Conservation (phyloP, 2,113 vertebrate genomes). For the Callopanchax toddi region DNA sequence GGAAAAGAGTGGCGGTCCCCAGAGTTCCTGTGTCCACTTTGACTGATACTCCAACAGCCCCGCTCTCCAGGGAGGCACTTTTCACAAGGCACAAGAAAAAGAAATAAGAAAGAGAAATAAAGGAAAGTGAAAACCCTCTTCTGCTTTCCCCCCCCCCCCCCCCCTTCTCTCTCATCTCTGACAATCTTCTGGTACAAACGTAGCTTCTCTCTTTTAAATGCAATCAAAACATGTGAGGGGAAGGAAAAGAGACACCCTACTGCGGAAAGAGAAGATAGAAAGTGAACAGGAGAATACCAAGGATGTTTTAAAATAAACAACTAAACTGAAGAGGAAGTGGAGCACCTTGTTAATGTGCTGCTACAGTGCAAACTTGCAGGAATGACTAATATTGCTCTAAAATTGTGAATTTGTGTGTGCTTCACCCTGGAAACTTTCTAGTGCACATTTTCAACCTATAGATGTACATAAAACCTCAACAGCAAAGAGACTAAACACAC, state of each 20-base stretch:
- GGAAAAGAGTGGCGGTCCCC: slow-evolving; percentile 48
- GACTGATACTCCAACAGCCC: slow-evolving; percentile 53
- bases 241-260: slow-evolving; percentile 39
- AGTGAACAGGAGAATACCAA: slow-evolving; percentile 20
- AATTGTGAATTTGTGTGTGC: slow-evolving; percentile 20
- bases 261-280: slow-evolving; percentile 34
- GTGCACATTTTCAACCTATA: slow-evolving; percentile 5
- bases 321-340: slow-evolving; percentile 34
- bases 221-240: slow-evolving; percentile 45
- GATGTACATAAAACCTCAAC: not conserved
- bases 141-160: slow-evolving; percentile 36
- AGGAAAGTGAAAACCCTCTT: slow-evolving; percentile 48
- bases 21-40: slow-evolving; percentile 71
- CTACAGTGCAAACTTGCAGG: slow-evolving; percentile 40
- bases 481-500: not conserved
- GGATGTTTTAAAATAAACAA: slow-evolving; percentile 56
- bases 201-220: slow-evolving; percentile 43
- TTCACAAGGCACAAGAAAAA: slow-evolving; percentile 23
- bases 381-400: slow-evolving; percentile 45
- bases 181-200: slow-evolving; percentile 40
- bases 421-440: slow-evolving; percentile 16
- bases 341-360: slow-evolving; percentile 57
- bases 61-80: slow-evolving; percentile 49
- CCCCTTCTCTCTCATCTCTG: slow-evolving; percentile 42
- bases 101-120: slow-evolving; percentile 18